These are phyloP conservation scores for Hesperophylax magnus DNA, from an alignment of 1,140 invertebrate species.

Conservation along the genomic window DNA sequence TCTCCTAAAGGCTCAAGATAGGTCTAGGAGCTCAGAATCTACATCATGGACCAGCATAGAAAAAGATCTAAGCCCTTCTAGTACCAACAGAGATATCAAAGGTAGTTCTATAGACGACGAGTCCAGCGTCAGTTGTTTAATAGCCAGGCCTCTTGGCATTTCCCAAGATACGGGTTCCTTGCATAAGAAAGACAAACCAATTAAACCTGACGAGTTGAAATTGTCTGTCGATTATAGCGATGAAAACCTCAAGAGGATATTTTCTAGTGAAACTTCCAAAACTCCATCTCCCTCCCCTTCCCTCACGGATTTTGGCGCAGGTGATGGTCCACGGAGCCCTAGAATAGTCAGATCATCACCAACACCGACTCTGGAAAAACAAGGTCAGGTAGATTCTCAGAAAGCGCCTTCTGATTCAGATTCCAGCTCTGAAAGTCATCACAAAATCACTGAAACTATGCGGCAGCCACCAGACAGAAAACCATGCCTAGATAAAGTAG, in stretches of 20 bases:
- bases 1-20: slow-evolving; percentile 75
- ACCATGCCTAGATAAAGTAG: slow-evolving; percentile 65
- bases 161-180: slow-evolving; percentile 78
- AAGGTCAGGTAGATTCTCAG: slow-evolving; percentile 72
- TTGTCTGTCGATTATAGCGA: slow-evolving; percentile 67
- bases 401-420: slow-evolving; percentile 70
- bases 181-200: slow-evolving; percentile 70
- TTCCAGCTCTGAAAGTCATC: slow-evolving; percentile 69
- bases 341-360: slow-evolving; percentile 70
- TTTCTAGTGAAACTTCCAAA: slow-evolving; percentile 68
- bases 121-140: slow-evolving; percentile 84
- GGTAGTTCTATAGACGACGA: slow-evolving; percentile 80
- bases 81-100: slow-evolving; percentile 72
- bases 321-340: slow-evolving; percentile 67
- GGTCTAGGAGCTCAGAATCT: slow-evolving; percentile 77
- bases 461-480: slow-evolving; percentile 63
- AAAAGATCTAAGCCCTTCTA: slow-evolving; percentile 72
- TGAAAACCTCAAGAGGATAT: slow-evolving; percentile 63
- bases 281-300: slow-evolving; percentile 63
- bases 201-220: slow-evolving; percentile 68
- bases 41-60: slow-evolving; percentile 75
- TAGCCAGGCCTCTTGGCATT: slow-evolving; percentile 81
- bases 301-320: slow-evolving; percentile 63
- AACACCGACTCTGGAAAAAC: slow-evolving; percentile 74
- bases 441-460: slow-evolving; percentile 68